phyloP scores from a whole-genome alignment of 2,888 invertebrate genomes.

The Limnephilus marmoratus region DNA sequence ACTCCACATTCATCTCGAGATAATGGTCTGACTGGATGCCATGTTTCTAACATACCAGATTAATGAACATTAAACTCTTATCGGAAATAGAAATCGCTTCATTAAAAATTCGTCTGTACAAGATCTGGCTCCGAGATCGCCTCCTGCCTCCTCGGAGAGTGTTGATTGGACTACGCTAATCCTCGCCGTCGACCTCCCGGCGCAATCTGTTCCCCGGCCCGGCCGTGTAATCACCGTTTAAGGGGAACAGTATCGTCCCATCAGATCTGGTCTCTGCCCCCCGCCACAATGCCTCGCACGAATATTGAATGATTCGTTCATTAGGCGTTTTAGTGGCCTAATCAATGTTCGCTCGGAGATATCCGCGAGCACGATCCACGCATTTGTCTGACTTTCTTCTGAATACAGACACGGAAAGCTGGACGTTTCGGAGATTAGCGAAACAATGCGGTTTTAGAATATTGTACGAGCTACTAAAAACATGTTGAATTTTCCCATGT shows the following conservation, averaged over 20 bases:
- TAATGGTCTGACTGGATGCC: not conserved
- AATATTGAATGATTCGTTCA: constrained; percentile 62
- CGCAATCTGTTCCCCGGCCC: not conserved
- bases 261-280: constrained; percentile 44
- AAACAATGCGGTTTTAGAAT: not conserved
- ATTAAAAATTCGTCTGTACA: not conserved
- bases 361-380: constrained; percentile 9
- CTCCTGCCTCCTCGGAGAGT: not conserved
- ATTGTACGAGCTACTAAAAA: not conserved
- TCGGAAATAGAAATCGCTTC: not conserved
- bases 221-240: constrained; percentile 44
- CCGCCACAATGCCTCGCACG: constrained; percentile 49
- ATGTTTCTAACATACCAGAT: not conserved
- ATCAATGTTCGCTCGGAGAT: constrained; percentile 34
- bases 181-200: constrained; percentile 33
- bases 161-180: constrained; percentile 24
- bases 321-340: constrained; percentile 53
- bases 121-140: constrained; percentile 2
- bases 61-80: not conserved
- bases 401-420: not conserved
- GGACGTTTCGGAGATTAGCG: not conserved
- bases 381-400: not conserved
- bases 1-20: not conserved
- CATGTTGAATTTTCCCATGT: not conserved
- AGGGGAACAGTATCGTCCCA: constrained; percentile 36